Conservation (phyloP, 2,888 invertebrate genomes). For the Dryadula phaetusa region DNA sequence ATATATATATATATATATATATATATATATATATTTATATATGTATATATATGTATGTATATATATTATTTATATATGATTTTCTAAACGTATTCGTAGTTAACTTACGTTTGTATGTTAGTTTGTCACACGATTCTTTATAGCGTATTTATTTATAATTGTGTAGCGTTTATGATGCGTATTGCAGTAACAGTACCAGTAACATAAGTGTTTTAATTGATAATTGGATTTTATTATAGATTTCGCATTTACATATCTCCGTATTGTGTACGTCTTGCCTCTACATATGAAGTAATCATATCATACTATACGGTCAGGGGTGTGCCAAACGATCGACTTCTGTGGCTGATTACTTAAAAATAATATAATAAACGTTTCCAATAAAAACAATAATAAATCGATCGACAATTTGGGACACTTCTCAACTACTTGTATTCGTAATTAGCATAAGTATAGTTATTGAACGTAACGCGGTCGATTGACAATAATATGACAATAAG, state of each 20-base stretch:
- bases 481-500: constrained; percentile 45
- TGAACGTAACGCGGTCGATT: constrained; percentile 47
- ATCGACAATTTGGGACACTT: constrained; percentile 39
- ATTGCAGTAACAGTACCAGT: constrained; percentile 68
- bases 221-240: constrained; percentile 55
- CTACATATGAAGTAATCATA: constrained; percentile 47
- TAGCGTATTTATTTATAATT: constrained; percentile 37
- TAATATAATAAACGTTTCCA: neutral
- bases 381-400: neutral
- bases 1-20: too few relatives aligned
- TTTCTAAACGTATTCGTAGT: constrained; percentile 81
- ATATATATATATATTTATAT: too few relatives aligned
- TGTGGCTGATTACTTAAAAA: neutral
- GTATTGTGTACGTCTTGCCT: constrained; percentile 37
- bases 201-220: constrained; percentile 65
- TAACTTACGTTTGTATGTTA: constrained; percentile 18
- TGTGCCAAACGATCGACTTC: constrained; percentile 31
- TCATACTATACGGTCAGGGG: constrained; percentile 39
- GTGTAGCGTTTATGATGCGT: constrained; percentile 54
- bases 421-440: constrained; percentile 33
- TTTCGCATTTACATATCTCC: constrained; percentile 69
- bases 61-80: constrained; percentile 73
- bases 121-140: constrained; percentile 38
- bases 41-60: too few relatives aligned
- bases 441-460: constrained; percentile 40